Percentiles rank a stretch among this genome's conserved stretches.
Evolutionary conservation across 2,113 vertebrate genomes (phyloP).

Genomic region (Lophius piscatorius): DNA sequence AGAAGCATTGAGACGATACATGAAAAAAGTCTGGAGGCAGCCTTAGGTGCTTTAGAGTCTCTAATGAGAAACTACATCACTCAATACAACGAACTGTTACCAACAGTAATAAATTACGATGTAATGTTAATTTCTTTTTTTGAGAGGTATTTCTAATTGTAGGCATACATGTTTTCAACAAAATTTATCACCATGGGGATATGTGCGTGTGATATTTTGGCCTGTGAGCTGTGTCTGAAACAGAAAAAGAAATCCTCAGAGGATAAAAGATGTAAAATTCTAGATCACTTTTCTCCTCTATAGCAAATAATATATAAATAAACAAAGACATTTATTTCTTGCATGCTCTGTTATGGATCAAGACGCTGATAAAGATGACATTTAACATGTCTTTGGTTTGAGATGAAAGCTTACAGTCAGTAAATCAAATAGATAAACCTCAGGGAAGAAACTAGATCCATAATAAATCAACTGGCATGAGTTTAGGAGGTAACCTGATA

Average conservation of each 20-base stretch:
- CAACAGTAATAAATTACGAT: too few relatives aligned
- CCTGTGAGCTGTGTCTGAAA: neutral
- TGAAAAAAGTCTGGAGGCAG: neutral
- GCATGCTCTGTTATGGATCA: neutral
- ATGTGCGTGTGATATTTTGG: neutral
- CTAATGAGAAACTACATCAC: too few relatives aligned
- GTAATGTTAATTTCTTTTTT: neutral
- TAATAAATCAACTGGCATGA: neutral
- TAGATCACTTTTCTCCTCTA: neutral
- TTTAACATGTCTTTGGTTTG: neutral
- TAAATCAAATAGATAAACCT: neutral
- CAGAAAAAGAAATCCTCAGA: neutral
- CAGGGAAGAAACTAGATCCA: neutral
- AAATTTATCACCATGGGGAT: neutral
- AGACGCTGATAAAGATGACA: neutral
- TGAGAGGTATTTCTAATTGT: neutral
- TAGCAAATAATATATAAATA: neutral
- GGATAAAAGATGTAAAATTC: neutral
- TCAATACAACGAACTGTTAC: too few relatives aligned
- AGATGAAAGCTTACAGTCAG: neutral
- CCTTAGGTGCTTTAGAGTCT: too few relatives aligned
- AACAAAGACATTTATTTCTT: neutral
- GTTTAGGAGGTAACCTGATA: too few relatives aligned
- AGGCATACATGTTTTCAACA: neutral
- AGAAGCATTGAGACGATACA: neutral